Evolutionary conservation across 30 jellyfish, hydroid and myxozoan genomes (phyloP).

Genomic region (Cassiopea xamachana): DNA sequence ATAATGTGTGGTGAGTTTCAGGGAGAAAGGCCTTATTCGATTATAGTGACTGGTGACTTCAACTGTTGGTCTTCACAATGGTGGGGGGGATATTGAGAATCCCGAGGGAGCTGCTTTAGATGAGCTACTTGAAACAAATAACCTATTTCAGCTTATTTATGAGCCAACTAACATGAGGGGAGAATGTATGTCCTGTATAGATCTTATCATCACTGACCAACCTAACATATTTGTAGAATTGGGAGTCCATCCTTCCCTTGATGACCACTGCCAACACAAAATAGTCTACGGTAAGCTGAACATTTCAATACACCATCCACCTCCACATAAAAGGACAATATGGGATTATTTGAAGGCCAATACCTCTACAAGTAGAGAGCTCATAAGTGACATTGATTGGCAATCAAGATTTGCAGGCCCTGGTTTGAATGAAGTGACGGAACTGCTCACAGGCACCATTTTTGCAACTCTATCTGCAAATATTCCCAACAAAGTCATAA

Average conservation of each 20-base stretch:
- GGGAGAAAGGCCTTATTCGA: conserved; percentile 4
- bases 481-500: conserved; percentile 20
- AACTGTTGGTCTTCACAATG: conserved; percentile 62
- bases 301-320: conserved; percentile 18
- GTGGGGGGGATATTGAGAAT: conserved; percentile 55
- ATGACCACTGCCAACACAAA: conserved; percentile 51
- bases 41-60: conserved; percentile 37
- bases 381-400: conserved; percentile 19
- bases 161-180: conserved; percentile 63
- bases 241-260: conserved; percentile 69
- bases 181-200: conserved; percentile 59
- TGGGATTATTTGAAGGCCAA: conserved; percentile 48
- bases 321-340: conserved; percentile 43
- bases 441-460: neutral
- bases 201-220: conserved; percentile 66
- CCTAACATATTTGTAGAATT: conserved; percentile 62
- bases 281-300: conserved; percentile 35
- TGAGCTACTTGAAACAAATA: conserved; percentile 62
- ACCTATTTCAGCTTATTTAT: conserved; percentile 33
- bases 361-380: conserved; percentile 5
- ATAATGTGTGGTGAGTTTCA: neutral
- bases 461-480: conserved; percentile 1
- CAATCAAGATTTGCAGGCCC: conserved; percentile 15
- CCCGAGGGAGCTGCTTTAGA: conserved; percentile 66
- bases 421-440: conserved; percentile 27